A percentile compares a stretch with the other conserved stretches of the same genome.
phyloP scores from a whole-genome alignment of 2,113 vertebrate species.

The Lagenorhynchus albirostris region DNA sequence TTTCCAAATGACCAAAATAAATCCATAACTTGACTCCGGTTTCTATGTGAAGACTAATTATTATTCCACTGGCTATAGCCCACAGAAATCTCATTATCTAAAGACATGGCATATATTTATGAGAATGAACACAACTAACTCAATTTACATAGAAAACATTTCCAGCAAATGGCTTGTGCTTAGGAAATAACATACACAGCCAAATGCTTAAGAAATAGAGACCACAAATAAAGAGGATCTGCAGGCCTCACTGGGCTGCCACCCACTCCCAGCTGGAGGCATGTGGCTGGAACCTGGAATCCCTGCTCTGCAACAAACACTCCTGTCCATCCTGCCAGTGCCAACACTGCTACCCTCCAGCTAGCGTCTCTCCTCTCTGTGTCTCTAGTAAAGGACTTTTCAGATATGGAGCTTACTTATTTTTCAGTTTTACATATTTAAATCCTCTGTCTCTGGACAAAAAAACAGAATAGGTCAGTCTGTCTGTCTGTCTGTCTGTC shows the following conservation, averaged over 20 bases:
- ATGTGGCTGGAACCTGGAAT: neutral
- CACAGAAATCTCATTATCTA: conserved; percentile 49
- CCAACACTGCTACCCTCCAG: neutral
- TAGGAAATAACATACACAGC: neutral
- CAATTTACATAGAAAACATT: conserved; percentile 46
- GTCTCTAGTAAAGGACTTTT: neutral
- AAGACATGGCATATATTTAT: conserved; percentile 17
- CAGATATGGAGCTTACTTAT: neutral
- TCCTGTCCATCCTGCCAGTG: neutral
- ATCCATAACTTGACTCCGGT: neutral
- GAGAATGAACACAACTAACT: conserved; percentile 31
- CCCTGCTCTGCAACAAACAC: neutral
- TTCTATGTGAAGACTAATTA: conserved; percentile 42
- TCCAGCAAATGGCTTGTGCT: neutral
- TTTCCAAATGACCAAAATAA: conserved; percentile 40
- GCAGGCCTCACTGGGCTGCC: neutral
- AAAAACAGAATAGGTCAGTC: neutral
- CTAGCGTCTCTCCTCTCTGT: neutral
- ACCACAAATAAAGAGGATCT: neutral
- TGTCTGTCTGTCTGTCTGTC: no score
- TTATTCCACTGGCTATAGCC: neutral
- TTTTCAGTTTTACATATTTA: neutral
- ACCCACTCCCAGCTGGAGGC: neutral
- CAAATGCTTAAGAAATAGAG: neutral
- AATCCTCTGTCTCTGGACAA: neutral